Evolutionary conservation across 2,797 vertebrate genomes (phyloP).

Genomic region (Pangasius sanitwongsei): DNA sequence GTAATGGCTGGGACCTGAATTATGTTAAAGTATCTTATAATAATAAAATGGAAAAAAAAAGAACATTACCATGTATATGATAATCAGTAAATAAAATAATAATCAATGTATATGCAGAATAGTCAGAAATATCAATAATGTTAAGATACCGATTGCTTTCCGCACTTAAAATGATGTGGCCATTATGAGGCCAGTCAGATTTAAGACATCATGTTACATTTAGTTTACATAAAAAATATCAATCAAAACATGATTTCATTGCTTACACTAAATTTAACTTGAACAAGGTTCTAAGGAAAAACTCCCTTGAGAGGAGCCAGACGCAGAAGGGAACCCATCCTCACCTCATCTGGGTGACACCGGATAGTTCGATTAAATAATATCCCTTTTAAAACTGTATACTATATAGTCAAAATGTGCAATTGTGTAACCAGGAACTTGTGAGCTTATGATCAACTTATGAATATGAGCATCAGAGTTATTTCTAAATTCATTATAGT

Average conservation of each 20-base stretch:
- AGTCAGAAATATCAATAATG: background rate
- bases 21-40: background rate
- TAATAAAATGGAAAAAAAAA: background rate
- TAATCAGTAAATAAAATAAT: background rate
- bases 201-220: background rate
- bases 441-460: background rate
- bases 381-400: background rate
- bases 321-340: background rate
- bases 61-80: background rate
- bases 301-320: background rate
- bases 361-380: background rate
- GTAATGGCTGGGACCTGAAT: background rate
- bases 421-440: background rate
- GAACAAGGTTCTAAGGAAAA: background rate
- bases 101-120: background rate
- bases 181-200: background rate
- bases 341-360: background rate
- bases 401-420: background rate
- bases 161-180: background rate
- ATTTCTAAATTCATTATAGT: background rate
- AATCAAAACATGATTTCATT: background rate
- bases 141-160: background rate
- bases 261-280: background rate
- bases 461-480: background rate
- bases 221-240: background rate